Base-by-base conservation (phyloP, 92 coral and sea anemone species). In the Anthopleura xanthogrammica region DNA sequence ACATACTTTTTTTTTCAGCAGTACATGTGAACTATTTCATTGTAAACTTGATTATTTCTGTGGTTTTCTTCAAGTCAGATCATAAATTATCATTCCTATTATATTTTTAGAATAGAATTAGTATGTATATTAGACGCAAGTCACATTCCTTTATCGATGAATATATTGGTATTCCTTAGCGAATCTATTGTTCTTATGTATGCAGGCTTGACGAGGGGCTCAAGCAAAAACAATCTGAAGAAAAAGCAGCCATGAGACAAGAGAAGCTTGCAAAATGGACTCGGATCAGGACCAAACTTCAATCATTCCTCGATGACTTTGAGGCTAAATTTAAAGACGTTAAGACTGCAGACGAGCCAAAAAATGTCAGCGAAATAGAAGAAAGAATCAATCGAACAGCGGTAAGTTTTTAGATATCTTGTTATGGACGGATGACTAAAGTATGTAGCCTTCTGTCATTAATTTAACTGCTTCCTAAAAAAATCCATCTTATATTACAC, bases 331-430 rank as follows among this genome's bases (percentile, higher is more conserved):
- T 70, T 0, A 13, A 41, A 16, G 20, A 23, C 19, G 20, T 81
- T 2, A 71, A 48, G 48, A 2, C 42, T 7, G 13, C 5, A 4
- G 77, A 50, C 1, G 64, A 7, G 36, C 84, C 84, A 8, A 70
- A 52, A 23, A 70, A 81, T 70, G 66, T 50, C 2, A 29, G 4
- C 13, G 84, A 81, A 48, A 81, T 60, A 11, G 77, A 54, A 60
- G 77, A 48, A 16, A 81, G 84, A 22, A 70, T 81, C 55, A 71
- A 81, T 14, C 74, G 39, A 41, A 81, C 84, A 42, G 78, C 84
- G 77, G 84, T 81, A 17, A 68, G 84, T 70, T 62, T 68, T 68
- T 36, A 7, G 24, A 48, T 10, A 9, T n/a, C 29, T n/a, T 70
- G 77, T 17, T 29, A 81, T 24, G 84, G 84, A 29, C 17, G 7